A percentile compares a stretch with the other conserved stretches of the same genome.
Conservation (phyloP, 2,888 invertebrate species). For the Nomada ruficornis region DNA sequence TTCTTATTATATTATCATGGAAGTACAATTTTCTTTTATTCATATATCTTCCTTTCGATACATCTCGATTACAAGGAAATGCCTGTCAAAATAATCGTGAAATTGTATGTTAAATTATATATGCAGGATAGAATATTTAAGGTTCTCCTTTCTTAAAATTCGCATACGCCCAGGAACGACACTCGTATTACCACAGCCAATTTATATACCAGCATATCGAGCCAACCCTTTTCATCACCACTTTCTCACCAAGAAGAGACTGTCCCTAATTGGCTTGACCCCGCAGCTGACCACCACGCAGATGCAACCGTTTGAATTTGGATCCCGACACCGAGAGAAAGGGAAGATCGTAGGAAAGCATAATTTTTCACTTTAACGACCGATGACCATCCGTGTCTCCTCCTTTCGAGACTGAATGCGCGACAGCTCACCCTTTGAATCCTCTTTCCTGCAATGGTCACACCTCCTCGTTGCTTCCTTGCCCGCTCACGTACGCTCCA, state of each 20-base stretch:
- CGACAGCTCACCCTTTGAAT: constrained; percentile 73
- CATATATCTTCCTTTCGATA: too few relatives aligned
- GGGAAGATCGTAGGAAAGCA: constrained; percentile 73
- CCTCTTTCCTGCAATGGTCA: constrained; percentile 73
- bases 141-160: not conserved
- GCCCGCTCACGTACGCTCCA: constrained; percentile 56
- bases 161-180: not conserved
- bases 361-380: constrained; percentile 82
- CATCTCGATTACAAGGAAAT: not conserved
- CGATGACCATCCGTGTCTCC: constrained; percentile 75
- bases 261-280: constrained; percentile 75
- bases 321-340: constrained; percentile 55
- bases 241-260: constrained; percentile 67
- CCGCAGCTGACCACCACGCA: constrained; percentile 74
- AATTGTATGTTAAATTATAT: too few relatives aligned
- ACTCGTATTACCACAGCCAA: constrained; percentile 16
- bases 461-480: constrained; percentile 75
- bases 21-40: too few relatives aligned
- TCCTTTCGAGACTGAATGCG: constrained; percentile 69
- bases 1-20: too few relatives aligned
- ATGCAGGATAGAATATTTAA: too few relatives aligned
- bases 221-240: constrained; percentile 52
- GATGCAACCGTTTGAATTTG: constrained; percentile 78
- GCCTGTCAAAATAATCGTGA: too few relatives aligned
- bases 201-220: constrained; percentile 45